phyloP scores from a whole-genome alignment of 37 sponge, comb jelly and placozoan species.

The Mnemiopsis leidyi region DNA sequence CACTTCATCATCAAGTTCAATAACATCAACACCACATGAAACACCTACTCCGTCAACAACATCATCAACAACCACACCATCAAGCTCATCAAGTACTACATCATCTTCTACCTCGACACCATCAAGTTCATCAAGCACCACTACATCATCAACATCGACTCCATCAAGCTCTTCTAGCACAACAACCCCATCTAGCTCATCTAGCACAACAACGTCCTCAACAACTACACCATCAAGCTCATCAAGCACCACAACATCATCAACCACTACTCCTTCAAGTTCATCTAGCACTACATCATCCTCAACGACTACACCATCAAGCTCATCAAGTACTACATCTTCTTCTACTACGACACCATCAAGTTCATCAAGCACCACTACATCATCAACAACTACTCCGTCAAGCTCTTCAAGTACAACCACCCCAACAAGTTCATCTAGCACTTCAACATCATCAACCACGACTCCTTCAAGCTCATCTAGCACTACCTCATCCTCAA shows the following conservation, averaged over 20 bases:
- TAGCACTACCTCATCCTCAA: background rate
- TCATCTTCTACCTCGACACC: background rate
- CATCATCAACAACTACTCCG: background rate
- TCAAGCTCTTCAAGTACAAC: background rate
- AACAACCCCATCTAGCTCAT: background rate
- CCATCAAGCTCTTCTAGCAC: slow-evolving; percentile 24
- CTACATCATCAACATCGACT: background rate
- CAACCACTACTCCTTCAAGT: slow-evolving; percentile 15
- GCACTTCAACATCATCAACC: background rate
- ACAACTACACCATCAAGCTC: background rate
- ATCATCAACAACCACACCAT: slow-evolving; percentile 18
- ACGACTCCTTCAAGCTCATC: background rate
- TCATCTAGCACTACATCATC: background rate
- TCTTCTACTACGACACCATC: no score
- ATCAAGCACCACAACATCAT: background rate
- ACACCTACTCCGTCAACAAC: background rate
- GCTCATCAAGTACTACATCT: background rate
- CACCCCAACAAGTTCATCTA: background rate
- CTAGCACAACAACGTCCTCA: background rate
- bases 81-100: slow-evolving; percentile 6
- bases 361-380: background rate
- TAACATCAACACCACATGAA: background rate
- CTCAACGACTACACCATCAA: background rate
- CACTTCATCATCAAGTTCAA: background rate
- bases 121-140: slow-evolving; percentile 18